These are phyloP conservation scores for Campoletis sonorensis DNA, from an alignment of 1,140 invertebrate species.

Conservation along the genomic window DNA sequence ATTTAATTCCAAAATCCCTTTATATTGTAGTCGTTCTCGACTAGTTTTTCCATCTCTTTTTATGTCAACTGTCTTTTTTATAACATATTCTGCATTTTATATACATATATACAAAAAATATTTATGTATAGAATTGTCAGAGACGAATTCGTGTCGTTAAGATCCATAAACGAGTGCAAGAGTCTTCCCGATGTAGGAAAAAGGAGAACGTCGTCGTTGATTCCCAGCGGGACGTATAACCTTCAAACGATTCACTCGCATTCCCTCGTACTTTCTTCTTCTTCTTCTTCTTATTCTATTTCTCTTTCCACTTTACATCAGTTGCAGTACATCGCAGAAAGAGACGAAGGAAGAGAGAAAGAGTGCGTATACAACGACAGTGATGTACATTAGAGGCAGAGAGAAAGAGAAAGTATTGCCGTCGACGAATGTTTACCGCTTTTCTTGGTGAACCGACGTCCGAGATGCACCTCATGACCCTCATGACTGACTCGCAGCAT, in stretches of 20 bases:
- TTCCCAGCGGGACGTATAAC: conserved; percentile 38
- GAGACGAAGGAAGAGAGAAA: background rate
- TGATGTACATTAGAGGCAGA: background rate
- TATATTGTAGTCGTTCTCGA: no score
- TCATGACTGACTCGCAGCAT: conserved; percentile 20
- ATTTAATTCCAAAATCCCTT: no score
- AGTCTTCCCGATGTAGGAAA: conserved; percentile 22
- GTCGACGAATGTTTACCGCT: background rate
- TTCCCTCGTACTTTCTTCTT: conserved; percentile 1
- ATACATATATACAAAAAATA: background rate
- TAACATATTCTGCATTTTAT: background rate
- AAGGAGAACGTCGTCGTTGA: conserved; percentile 28
- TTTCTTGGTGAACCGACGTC: conserved; percentile 30
- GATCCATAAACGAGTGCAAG: background rate
- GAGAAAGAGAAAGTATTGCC: background rate
- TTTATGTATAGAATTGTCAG: background rate
- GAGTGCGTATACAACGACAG: background rate
- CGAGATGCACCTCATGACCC: conserved; percentile 26
- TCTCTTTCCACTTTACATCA: background rate
- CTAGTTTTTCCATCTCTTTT: no score
- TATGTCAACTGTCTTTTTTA: no score
- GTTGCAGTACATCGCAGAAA: background rate
- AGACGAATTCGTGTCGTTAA: conserved; percentile 33
- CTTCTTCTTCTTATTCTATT: background rate
- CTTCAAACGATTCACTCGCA: conserved; percentile 37